phyloP scores from a whole-genome alignment of 2,888 invertebrate genomes.

The Polydrusus pterygomalis region DNA sequence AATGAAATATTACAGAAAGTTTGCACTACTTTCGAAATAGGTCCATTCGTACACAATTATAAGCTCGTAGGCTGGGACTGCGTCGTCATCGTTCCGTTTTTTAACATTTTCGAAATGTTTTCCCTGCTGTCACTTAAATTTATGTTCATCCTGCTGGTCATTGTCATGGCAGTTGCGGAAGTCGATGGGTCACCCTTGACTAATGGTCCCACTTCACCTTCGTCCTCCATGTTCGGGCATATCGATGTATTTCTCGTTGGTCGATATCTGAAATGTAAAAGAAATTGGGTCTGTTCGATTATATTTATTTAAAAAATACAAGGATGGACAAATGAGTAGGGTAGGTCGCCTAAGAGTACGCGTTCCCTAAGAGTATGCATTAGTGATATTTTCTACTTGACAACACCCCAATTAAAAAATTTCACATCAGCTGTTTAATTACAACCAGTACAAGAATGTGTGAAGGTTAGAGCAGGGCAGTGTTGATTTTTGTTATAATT shows the following conservation, averaged over 20 bases:
- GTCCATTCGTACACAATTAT: constrained; percentile 57
- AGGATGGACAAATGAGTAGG: too few relatives aligned
- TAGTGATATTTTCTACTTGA: too few relatives aligned
- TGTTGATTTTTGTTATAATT: too few relatives aligned
- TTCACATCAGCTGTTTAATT: too few relatives aligned
- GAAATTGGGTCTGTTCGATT: too few relatives aligned
- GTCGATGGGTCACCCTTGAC: constrained; percentile 74
- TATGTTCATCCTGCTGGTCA: constrained; percentile 75
- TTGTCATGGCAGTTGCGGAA: constrained; percentile 74
- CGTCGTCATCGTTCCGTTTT: constrained; percentile 61
- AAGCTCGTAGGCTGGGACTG: constrained; percentile 65
- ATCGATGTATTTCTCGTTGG: constrained; percentile 68
- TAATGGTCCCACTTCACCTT: constrained; percentile 73
- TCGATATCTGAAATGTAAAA: constrained; percentile 47
- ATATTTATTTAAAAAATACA: too few relatives aligned
- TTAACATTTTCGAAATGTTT: constrained; percentile 58
- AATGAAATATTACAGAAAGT: constrained; percentile 25
- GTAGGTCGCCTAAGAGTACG: too few relatives aligned
- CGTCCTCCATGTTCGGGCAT: constrained; percentile 71
- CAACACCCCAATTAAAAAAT: too few relatives aligned
- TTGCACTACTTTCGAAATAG: constrained; percentile 32
- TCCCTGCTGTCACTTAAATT: constrained; percentile 67
- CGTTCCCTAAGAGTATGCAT: too few relatives aligned
- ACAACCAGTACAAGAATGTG: too few relatives aligned
- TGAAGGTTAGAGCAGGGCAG: too few relatives aligned